These are phyloP conservation scores for Drosophila mayri DNA, from an alignment of 1,140 invertebrate species.

Conservation along the genomic window DNA sequence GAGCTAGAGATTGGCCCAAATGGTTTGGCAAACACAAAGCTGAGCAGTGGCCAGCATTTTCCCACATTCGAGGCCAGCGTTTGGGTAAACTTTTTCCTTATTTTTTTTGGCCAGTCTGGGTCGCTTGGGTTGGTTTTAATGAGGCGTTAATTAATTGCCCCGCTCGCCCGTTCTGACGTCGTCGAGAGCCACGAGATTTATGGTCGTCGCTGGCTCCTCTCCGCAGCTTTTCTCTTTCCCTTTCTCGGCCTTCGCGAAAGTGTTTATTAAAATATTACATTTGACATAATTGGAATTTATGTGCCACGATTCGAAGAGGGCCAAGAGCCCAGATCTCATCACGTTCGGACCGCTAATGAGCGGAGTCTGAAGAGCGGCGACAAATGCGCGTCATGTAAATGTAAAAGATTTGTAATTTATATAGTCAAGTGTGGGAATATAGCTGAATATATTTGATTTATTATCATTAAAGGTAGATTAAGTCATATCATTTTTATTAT, in stretches of 20 bases:
- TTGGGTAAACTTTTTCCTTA: conserved; percentile 42
- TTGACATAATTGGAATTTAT: conserved; percentile 85
- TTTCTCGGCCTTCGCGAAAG: conserved; percentile 66
- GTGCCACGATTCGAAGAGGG: conserved; percentile 37
- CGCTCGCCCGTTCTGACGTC: conserved; percentile 71
- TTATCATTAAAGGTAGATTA: not conserved
- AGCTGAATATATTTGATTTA: not conserved
- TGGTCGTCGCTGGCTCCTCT: conserved; percentile 30
- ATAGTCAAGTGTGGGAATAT: conserved; percentile 7
- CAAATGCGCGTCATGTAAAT: conserved; percentile 30
- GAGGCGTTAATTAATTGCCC: conserved; percentile 84
- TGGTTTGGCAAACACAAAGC: conserved; percentile 54
- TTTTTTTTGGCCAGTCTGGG: conserved; percentile 31
- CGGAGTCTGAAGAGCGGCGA: conserved; percentile 13
- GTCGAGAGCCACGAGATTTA: conserved; percentile 64
- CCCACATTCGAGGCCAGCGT: conserved; percentile 57
- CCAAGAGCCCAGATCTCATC: conserved; percentile 29
- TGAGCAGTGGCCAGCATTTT: conserved; percentile 46
- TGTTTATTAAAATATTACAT: conserved; percentile 85
- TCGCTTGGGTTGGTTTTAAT: conserved; percentile 72
- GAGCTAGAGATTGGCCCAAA: conserved; percentile 13
- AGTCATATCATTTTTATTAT: not conserved
- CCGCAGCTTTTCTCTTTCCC: conserved; percentile 37
- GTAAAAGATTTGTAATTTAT: conserved; percentile 24
- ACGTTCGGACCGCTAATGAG: conserved; percentile 38